Evolutionary conservation across 1,140 invertebrate species (phyloP).

Genomic region (Tetramorium simillimum): DNA sequence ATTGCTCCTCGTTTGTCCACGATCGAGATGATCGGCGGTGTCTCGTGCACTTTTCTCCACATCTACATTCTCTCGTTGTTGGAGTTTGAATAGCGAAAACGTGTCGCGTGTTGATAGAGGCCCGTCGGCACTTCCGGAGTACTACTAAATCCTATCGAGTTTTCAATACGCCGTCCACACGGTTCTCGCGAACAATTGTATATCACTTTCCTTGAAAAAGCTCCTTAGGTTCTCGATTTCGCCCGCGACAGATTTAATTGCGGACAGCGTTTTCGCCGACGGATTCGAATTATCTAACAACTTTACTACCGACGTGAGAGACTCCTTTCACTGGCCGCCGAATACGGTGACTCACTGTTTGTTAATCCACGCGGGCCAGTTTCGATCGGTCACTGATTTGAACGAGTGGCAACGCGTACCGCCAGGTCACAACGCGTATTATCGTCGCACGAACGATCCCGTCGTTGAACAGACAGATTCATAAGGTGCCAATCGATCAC

Average conservation of each 20-base stretch:
- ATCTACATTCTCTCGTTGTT: conserved; percentile 58
- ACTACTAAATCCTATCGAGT: conserved; percentile 32
- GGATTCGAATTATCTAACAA: conserved; percentile 3
- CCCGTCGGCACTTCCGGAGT: conserved; percentile 7
- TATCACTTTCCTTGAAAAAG: not conserved
- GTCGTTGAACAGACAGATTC: not conserved
- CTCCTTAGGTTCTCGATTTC: not conserved
- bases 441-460: conserved; percentile 15
- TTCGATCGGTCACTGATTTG: conserved; percentile 25
- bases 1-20: not conserved
- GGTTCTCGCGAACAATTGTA: not conserved
- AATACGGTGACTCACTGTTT: conserved; percentile 50
- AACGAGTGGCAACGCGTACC: not conserved
- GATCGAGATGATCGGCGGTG: not conserved
- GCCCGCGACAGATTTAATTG: not conserved
- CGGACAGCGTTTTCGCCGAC: not conserved
- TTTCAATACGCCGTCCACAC: not conserved
- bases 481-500: not conserved
- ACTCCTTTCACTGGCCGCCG: conserved; percentile 43
- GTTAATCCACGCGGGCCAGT: conserved; percentile 46
- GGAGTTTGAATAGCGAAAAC: not conserved
- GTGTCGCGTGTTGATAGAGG: conserved; percentile 22
- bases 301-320: not conserved
- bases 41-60: conserved; percentile 31
- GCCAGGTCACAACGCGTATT: conserved; percentile 18